Percentiles rank a stretch among this genome's conserved stretches.
Conservation (phyloP, 2,888 invertebrate genomes). For the Agrilus biguttatus region DNA sequence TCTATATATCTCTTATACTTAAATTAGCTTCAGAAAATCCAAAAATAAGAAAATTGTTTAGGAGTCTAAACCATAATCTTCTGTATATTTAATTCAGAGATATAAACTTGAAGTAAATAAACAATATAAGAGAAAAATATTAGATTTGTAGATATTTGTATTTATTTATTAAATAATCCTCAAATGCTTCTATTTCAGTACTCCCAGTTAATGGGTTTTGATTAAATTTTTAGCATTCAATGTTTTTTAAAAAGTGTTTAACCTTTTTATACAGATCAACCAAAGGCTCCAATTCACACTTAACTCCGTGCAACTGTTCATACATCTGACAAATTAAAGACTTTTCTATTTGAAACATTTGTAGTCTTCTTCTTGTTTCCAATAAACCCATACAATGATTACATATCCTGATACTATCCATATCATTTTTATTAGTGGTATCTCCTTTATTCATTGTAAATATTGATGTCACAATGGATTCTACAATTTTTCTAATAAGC, state of each 20-base stretch:
- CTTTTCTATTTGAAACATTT: slow-evolving; percentile 67
- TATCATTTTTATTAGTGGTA: slow-evolving; percentile 25
- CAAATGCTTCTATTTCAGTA: no score
- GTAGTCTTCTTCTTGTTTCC: slow-evolving; percentile 60
- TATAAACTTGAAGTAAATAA: no score
- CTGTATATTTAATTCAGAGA: no score
- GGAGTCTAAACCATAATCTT: no score
- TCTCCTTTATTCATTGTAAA: slow-evolving; percentile 18
- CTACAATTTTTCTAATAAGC: slow-evolving; percentile 14
- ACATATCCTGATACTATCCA: slow-evolving; percentile 54
- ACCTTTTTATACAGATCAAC: slow-evolving; percentile 53
- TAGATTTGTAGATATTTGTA: no score
- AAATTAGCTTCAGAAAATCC: no score
- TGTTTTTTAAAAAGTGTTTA: slow-evolving; percentile 3
- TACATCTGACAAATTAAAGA: slow-evolving; percentile 71
- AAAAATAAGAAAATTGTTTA: no score
- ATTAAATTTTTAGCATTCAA: not conserved
- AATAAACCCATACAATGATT: slow-evolving; percentile 68
- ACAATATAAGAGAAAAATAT: no score
- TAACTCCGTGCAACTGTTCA: slow-evolving; percentile 64
- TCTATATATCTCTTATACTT: no score
- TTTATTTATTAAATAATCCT: no score
- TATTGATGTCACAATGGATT: slow-evolving; percentile 26
- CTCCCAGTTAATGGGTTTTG: no score
- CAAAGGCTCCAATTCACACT: slow-evolving; percentile 51